Percentiles rank a stretch among this genome's conserved stretches.
These are phyloP conservation scores for Aphelenchoides besseyi DNA, from an alignment of 1,140 invertebrate genomes.

Conservation along the genomic window DNA sequence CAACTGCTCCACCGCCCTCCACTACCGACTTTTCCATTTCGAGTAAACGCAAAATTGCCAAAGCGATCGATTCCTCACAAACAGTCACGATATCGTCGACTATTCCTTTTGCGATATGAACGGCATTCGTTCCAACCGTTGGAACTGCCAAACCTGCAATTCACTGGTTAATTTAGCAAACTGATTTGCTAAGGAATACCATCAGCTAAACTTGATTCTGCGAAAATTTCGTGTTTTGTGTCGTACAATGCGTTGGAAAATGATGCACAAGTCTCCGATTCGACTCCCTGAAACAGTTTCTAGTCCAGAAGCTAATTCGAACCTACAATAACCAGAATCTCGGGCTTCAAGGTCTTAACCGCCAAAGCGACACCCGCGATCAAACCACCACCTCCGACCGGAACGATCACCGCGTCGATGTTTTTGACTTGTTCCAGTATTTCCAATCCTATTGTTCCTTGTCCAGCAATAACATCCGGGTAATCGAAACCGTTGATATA, in stretches of 20 bases:
- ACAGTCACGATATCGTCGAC: constrained; percentile 77
- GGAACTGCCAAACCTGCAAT: constrained; percentile 75
- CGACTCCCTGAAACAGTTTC: constrained; percentile 73
- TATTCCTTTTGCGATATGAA: constrained; percentile 72
- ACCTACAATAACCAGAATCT: constrained; percentile 70
- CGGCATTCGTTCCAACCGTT: constrained; percentile 81
- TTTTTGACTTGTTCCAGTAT: constrained; percentile 75
- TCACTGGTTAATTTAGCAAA: not conserved
- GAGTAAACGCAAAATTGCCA: constrained; percentile 79
- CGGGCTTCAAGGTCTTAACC: constrained; percentile 77
- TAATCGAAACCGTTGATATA: constrained; percentile 91
- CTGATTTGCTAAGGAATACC: constrained; percentile 65
- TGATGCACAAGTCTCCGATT: constrained; percentile 82
- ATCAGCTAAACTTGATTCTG: constrained; percentile 78
- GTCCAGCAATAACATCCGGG: constrained; percentile 85
- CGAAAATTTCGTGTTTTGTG: constrained; percentile 65
- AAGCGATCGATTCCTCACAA: constrained; percentile 73
- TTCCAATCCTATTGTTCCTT: constrained; percentile 85
- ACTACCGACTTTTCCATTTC: constrained; percentile 82
- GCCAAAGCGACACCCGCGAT: constrained; percentile 82
- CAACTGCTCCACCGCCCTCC: constrained; percentile 83
- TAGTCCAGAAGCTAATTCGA: not conserved
- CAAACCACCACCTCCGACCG: constrained; percentile 82
- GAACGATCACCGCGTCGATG: constrained; percentile 70
- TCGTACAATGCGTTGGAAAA: constrained; percentile 74